Evolutionary conservation across 2,113 vertebrate species (phyloP).

Genomic region (Mionectes macconnelli): DNA sequence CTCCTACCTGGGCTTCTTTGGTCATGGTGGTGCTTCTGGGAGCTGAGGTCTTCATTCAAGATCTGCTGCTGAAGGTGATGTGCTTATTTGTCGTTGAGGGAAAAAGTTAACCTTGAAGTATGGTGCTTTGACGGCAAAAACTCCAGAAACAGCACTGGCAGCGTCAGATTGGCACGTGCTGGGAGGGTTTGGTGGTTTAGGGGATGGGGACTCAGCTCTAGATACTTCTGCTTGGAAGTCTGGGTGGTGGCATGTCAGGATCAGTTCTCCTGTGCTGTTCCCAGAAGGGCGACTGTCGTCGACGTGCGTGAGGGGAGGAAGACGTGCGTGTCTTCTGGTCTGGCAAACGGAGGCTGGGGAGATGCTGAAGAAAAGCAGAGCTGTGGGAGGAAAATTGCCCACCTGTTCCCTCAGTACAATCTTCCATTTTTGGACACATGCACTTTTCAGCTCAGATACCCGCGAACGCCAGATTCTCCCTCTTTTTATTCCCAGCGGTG

Average conservation of each 20-base stretch:
- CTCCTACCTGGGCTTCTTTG: accelerated
- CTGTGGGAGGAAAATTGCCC: constrained; percentile 54
- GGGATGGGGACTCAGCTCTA: not conserved
- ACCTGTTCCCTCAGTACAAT: constrained; percentile 35
- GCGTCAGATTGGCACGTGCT: not conserved
- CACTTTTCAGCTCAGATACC: constrained; percentile 26
- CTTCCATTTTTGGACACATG: constrained; percentile 52
- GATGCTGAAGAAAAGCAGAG: constrained; percentile 21
- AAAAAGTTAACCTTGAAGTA: not conserved
- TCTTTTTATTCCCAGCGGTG: not conserved
- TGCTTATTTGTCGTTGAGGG: not conserved
- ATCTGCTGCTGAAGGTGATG: not conserved
- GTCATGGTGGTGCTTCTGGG: not conserved
- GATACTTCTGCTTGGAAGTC: not conserved
- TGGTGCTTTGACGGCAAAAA: not conserved
- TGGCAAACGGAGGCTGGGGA: constrained; percentile 24
- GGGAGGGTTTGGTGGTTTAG: not conserved
- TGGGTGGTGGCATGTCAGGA: not conserved
- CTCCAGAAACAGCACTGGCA: not conserved
- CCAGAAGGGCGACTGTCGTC: not conserved
- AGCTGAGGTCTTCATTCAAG: not conserved
- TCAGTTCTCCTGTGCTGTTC: not conserved
- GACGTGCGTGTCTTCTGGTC: not conserved
- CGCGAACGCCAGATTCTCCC: not conserved
- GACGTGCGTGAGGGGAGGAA: not conserved